These are phyloP conservation scores for Muntiacus reevesi DNA, from an alignment of 2,113 vertebrate genomes.

Conservation along the genomic window DNA sequence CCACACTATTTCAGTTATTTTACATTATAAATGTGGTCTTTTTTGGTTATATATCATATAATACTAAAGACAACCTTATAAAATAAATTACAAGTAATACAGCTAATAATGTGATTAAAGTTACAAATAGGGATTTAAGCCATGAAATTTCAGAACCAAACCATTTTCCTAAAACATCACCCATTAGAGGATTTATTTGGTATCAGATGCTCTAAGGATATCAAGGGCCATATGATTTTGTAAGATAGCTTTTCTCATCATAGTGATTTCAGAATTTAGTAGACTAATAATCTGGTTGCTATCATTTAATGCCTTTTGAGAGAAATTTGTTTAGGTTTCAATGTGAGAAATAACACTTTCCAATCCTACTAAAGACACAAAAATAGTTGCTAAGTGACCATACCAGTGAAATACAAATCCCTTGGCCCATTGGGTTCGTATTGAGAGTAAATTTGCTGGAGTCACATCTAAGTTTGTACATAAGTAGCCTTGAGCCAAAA, in stretches of 20 bases:
- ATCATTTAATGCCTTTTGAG: background rate
- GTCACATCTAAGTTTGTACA: background rate
- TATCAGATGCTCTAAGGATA: background rate
- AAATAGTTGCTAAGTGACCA: background rate
- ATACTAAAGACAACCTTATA: background rate
- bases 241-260: background rate
- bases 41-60: background rate
- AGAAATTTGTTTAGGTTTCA: background rate
- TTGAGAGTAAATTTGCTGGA: background rate
- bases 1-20: background rate
- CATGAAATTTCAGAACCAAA: background rate
- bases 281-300: background rate
- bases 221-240: background rate
- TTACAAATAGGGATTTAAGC: background rate
- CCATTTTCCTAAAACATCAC: background rate
- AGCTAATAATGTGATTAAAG: background rate
- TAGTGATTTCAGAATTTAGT: background rate
- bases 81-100: background rate
- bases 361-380: background rate
- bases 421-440: background rate
- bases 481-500: background rate
- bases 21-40: background rate
- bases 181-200: background rate
- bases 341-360: background rate
- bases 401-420: background rate